phyloP scores from a whole-genome alignment of 2,797 vertebrate genomes.

The Mastacembelus armatus region DNA sequence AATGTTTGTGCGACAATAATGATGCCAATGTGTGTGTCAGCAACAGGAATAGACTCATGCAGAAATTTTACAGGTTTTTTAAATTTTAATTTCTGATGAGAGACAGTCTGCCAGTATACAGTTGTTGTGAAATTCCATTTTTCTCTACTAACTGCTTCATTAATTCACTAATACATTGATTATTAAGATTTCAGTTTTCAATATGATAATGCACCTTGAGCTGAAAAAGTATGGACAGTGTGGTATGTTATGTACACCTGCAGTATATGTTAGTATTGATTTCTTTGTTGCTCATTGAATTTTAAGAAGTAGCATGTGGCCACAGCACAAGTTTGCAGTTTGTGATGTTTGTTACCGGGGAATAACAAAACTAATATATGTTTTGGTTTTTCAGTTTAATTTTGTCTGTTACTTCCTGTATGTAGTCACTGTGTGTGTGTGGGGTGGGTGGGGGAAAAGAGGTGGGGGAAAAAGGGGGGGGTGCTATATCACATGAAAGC shows the following conservation, averaged over 20 bases:
- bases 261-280: not conserved
- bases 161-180: not conserved
- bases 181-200: not conserved
- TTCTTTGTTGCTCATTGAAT: conserved; percentile 9
- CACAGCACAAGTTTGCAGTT: conserved; percentile 2
- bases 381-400: not conserved
- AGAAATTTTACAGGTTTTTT: not conserved
- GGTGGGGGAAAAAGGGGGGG: no score
- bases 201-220: not conserved
- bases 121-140: not conserved
- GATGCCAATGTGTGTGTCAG: conserved; percentile 36
- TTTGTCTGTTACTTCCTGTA: not conserved
- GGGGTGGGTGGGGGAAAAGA: no score
- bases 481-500: conserved; percentile 7
- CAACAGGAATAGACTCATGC: conserved; percentile 4
- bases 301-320: not conserved
- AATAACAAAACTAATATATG: not conserved
- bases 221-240: conserved; percentile 4
- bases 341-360: not conserved
- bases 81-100: not conserved
- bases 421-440: not conserved
- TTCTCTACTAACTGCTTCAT: not conserved
- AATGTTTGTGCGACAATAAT: conserved; percentile 40
- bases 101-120: not conserved
- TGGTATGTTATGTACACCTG: not conserved